These are phyloP conservation scores for Diuraphis noxia DNA, from an alignment of 1,140 invertebrate genomes.

Conservation along the genomic window DNA sequence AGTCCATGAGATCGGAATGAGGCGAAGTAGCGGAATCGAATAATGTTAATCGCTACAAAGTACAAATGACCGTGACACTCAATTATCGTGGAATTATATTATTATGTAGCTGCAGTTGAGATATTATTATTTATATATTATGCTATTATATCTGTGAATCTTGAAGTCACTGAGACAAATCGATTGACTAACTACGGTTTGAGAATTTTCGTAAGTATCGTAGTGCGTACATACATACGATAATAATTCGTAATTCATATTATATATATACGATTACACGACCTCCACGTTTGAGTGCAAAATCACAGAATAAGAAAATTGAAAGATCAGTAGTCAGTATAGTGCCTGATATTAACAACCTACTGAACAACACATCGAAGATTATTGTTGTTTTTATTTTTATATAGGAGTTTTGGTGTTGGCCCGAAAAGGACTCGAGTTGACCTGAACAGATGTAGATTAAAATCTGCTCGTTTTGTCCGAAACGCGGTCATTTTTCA, in stretches of 20 bases:
- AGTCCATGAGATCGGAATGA: constrained; percentile 28
- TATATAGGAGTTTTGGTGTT: not conserved
- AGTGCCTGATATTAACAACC: not conserved
- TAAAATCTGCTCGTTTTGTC: not conserved
- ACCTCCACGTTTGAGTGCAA: not conserved
- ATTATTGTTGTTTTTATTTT: not conserved
- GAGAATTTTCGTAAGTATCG: not conserved
- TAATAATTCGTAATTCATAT: not conserved
- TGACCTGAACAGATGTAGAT: not conserved
- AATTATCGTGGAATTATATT: not conserved
- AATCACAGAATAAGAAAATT: not conserved
- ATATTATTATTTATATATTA: not conserved
- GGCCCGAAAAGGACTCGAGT: not conserved
- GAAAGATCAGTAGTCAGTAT: not conserved
- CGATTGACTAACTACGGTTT: not conserved
- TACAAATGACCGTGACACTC: not conserved
- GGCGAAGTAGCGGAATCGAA: not conserved
- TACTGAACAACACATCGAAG: not conserved
- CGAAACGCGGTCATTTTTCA: not conserved
- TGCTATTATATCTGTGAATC: not conserved
- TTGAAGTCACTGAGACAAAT: not conserved
- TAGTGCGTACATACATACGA: not conserved
- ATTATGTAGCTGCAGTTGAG: not conserved
- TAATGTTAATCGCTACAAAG: constrained; percentile 20
- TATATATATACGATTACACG: not conserved